Evolutionary conservation across 2,888 invertebrate genomes (phyloP), one percentile per base, ranked within the genome.

Genomic region (Troilus luridus): DNA sequence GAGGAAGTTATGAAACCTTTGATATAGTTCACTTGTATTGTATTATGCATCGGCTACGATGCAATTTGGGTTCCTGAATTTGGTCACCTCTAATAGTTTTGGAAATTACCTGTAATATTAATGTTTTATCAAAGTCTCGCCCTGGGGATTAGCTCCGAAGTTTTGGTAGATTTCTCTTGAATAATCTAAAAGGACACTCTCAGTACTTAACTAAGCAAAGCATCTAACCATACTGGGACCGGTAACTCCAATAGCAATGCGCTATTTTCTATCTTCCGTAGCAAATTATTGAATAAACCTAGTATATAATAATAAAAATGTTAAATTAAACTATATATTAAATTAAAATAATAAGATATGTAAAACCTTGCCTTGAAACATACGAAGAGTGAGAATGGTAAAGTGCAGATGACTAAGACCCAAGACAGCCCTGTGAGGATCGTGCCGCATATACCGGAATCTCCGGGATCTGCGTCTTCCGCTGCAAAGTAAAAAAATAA

Each of bases 351-450:
- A 41, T 41, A 81, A 81, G 41, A 14, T 6, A 77, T 27, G 17
- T 77, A 27, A 14, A 81, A 41, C 93, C 95, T 95, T 95, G 98
- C 98, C 97, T 98, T 98, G 94, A 98, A 98, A 94, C 98, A 98
- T 91, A 98, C 95, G 94, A 98, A 97, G 10, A 99, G 95, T 0
- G 98, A 98, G 93, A 99, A 97, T 0, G 98, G 98, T 96, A 98
- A 97, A 0, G 98, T 98, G 67, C 97, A 93, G 41, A 97, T 94
- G 64, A 98, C 97, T 64, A 98, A 94, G 8, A 97, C 94, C 96
- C 98, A 98, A 12, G 98, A 98, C 62, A 98, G 94, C 41, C 95
- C 95, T 85, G 97, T 97, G 88, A 99, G 95, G 92, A 98, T 96
- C 94, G 96, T 97, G 9, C 98, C 98, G 94, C 98, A 98, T 90